Percentiles rank a stretch among this genome's conserved stretches.
Conservation (phyloP, 2,888 invertebrate genomes). For the Liposcelis brunnea region DNA sequence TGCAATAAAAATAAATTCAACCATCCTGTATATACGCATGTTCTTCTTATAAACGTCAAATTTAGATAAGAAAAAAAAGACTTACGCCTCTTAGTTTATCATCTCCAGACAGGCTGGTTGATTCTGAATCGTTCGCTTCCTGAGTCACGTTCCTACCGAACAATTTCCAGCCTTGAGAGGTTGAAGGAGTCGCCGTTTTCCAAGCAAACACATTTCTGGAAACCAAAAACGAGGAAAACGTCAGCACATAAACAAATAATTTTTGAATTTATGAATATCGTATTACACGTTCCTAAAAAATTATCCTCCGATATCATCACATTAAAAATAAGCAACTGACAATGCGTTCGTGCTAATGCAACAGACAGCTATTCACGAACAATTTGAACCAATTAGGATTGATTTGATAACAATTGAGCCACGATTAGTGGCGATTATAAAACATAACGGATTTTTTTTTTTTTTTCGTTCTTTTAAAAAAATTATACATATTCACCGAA, state of each 20-base stretch:
- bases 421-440: not conserved
- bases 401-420: too few relatives aligned
- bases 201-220: constrained; percentile 37
- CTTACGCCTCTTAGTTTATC: constrained; percentile 1
- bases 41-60: too few relatives aligned
- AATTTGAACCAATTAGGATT: too few relatives aligned
- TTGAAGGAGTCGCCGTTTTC: constrained; percentile 24
- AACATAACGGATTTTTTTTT: not conserved
- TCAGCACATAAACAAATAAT: constrained; percentile 5
- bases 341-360: not conserved
- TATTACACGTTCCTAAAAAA: too few relatives aligned
- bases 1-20: constrained; percentile 1
- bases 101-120: not conserved
- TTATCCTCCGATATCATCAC: not conserved
- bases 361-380: not conserved
- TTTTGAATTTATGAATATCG: too few relatives aligned
- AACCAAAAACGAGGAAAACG: constrained; percentile 9
- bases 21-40: too few relatives aligned
- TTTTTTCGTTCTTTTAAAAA: too few relatives aligned
- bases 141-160: constrained; percentile 14
- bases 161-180: constrained; percentile 17
- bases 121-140: not conserved
- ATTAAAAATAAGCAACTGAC: constrained; percentile 5
- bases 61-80: not conserved
- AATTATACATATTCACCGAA: too few relatives aligned